Conservation (phyloP, 2,113 vertebrate genomes). For the Rutilus rutilus region DNA sequence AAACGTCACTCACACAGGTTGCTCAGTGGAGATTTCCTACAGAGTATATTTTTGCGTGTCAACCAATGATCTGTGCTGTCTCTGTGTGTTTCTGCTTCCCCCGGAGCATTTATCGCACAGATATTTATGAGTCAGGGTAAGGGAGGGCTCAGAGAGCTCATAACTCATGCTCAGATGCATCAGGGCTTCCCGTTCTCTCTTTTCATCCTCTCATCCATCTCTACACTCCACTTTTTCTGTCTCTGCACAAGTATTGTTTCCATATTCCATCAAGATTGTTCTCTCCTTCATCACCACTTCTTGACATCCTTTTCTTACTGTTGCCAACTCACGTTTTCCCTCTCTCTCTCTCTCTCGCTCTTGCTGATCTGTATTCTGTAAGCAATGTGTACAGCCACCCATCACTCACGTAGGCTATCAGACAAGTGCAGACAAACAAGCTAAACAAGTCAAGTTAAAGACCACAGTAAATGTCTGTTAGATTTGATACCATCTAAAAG, state of each 20-base stretch:
- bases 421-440: conserved; percentile 10
- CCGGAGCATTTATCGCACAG: conserved; percentile 13
- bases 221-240: not conserved
- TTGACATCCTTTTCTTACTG: conserved; percentile 9
- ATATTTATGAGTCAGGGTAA: conserved; percentile 38
- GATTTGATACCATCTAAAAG: not conserved
- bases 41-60: not conserved
- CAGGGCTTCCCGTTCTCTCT: not conserved
- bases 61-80: not conserved
- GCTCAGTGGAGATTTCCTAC: not conserved
- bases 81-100: not conserved
- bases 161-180: conserved; percentile 38
- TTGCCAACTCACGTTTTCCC: conserved; percentile 1
- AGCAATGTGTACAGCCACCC: conserved; percentile 19
- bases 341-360: not conserved
- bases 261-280: not conserved
- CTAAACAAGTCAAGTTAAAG: not conserved
- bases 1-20: not conserved
- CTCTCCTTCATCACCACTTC: not conserved
- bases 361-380: conserved; percentile 44
- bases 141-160: conserved; percentile 17
- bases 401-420: not conserved
- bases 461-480: not conserved
- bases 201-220: conserved; percentile 12
- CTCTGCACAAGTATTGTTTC: not conserved